These are phyloP conservation scores for Scomber scombrus DNA, from an alignment of 2,113 vertebrate species.

Conservation along the genomic window DNA sequence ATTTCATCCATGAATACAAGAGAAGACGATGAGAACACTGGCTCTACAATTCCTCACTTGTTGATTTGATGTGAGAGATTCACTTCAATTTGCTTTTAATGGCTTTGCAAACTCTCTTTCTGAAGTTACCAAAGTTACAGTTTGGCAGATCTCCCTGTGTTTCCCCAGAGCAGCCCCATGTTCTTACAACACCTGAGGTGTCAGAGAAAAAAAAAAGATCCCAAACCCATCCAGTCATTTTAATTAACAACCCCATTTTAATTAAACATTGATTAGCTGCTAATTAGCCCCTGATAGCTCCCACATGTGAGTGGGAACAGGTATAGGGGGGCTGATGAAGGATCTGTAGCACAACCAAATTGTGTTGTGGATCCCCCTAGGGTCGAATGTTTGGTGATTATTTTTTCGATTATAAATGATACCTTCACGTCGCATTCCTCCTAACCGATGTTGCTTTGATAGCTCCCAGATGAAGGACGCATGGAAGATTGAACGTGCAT, in stretches of 20 bases:
- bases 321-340: conserved; percentile 78
- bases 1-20: conserved; percentile 23
- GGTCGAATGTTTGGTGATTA: conserved; percentile 79
- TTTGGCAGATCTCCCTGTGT: conserved; percentile 27
- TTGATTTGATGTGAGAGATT: conserved; percentile 28
- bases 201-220: conserved; percentile 52
- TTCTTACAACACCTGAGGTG: conserved; percentile 37
- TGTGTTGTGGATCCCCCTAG: conserved; percentile 75
- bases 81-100: conserved; percentile 33
- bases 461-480: conserved; percentile 80
- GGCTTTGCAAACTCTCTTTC: conserved; percentile 36
- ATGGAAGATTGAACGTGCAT: conserved; percentile 77
- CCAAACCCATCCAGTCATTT: conserved; percentile 81
- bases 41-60: conserved; percentile 14
- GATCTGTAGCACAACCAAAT: conserved; percentile 79
- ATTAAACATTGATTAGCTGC: conserved; percentile 94
- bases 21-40: conserved; percentile 3
- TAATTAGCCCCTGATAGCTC: conserved; percentile 92
- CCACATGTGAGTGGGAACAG: conserved; percentile 82
- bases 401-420: conserved; percentile 85
- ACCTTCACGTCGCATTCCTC: conserved; percentile 82
- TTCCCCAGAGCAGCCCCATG: conserved; percentile 20
- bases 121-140: conserved; percentile 58
- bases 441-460: conserved; percentile 84
- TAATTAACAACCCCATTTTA: conserved; percentile 91